Evolutionary conservation across 2,888 invertebrate species (phyloP), one percentile per base, ranked within the genome.

Genomic region (Thymelicus sylvestris): DNA sequence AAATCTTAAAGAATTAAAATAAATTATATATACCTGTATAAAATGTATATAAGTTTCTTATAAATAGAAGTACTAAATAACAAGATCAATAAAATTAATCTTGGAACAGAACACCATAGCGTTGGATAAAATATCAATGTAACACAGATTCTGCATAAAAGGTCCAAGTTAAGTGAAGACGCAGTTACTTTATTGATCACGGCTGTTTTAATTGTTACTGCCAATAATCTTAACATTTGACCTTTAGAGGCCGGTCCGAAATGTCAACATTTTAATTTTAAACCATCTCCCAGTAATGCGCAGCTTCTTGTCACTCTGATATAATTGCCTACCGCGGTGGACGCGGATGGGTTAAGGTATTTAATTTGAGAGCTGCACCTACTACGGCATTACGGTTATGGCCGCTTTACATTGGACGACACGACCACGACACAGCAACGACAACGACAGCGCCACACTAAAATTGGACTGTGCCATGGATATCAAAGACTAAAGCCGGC

Each of bases 181-280:
- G 50, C 7, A 19, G 50, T 52, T 52, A 19, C 19, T 19, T 19
- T 19, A 52, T 52, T 13, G 47, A 47, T 47, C 50, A 19, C 50
- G 50, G 8, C 50, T 19, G 19, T 52, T 52, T 19, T 52, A 52
- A 52, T 52, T 52, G 19, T 52, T 52, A 19, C 50, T 19, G 15
- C n/a, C 50, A 52, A 52, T 52, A 52, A 15, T 7, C 50, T 52
- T 24, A 55, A 55, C 55, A 24, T 55, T 24, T 24, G 55, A 55
- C 55, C 55, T 55, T 55, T 55, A 55, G 24, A 12, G 24, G 24
- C 55, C 55, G 55, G 4, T 55, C 24, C 24, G 55, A 55, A 55
- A 55, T 55, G 55, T 55, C 55, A 55, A 55, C 19, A 55, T 55
- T 55, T 55, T 55, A 55, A 55, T 55, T 55, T 55, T 55, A 55